phyloP scores from a whole-genome alignment of 64 coral and sea anemone genomes.

The Hydrozoanthus tunicans region DNA sequence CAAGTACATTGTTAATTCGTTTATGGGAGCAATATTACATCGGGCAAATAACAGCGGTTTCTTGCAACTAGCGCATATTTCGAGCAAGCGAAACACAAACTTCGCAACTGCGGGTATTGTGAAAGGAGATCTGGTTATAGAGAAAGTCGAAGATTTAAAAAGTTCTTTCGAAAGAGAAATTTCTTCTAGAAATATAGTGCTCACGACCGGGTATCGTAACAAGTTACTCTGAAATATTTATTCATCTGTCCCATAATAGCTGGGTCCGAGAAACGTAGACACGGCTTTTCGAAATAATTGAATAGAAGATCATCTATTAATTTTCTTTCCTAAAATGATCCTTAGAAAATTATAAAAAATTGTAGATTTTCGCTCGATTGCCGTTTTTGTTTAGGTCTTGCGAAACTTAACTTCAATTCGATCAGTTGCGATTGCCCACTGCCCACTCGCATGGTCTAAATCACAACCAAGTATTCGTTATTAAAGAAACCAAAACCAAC shows the following conservation, averaged over 20 bases:
- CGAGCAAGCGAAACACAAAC: background rate
- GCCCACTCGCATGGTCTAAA: background rate
- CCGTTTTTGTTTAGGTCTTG: constrained; percentile 3
- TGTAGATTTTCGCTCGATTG: background rate
- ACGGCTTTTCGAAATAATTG: background rate
- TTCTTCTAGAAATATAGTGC: background rate
- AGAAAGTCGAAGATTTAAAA: background rate
- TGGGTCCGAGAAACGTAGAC: background rate
- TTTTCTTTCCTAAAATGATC: background rate
- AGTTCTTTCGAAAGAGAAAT: background rate
- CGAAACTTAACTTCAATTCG: background rate
- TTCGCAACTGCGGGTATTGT: background rate
- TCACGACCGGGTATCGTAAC: no score
- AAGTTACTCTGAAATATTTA: no score
- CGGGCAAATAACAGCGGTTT: background rate
- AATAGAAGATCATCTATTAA: background rate
- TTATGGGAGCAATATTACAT: background rate
- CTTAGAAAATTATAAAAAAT: background rate
- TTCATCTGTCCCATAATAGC: background rate
- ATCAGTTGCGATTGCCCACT: constrained; percentile 8
- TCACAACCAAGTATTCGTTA: constrained; percentile 34
- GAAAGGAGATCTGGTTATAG: background rate
- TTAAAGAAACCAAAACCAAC: constrained; percentile 14
- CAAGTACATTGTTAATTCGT: constrained; percentile 9
- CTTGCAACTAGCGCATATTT: background rate